Evolutionary conservation across 2,888 invertebrate genomes (phyloP).

Genomic region (Xanthia icteritia): DNA sequence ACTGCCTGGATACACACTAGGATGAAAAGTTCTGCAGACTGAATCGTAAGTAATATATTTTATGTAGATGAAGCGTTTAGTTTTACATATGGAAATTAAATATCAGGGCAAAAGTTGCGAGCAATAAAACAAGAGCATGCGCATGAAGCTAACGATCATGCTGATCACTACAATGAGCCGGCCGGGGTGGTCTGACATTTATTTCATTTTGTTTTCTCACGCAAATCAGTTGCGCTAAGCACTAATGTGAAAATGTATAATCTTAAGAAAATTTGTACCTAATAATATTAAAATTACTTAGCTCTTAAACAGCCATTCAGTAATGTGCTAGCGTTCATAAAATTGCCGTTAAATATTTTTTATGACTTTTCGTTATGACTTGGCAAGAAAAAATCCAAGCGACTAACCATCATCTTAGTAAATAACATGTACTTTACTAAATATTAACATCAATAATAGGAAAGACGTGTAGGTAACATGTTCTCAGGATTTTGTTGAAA

Average conservation of each 20-base stretch:
- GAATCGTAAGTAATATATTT: constrained; percentile 4
- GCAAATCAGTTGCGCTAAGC: constrained; percentile 27
- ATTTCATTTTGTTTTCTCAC: constrained; percentile 34
- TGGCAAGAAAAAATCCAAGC: constrained; percentile 9
- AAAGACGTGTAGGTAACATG: background rate
- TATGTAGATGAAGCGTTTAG: background rate
- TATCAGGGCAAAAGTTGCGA: constrained; percentile 3
- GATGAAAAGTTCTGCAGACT: background rate
- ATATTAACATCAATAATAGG: background rate
- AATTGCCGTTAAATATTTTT: constrained; percentile 30
- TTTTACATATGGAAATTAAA: constrained; percentile 23
- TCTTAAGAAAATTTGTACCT: constrained; percentile 37
- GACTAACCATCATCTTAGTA: background rate
- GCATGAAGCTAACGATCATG: constrained; percentile 8
- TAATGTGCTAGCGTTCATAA: constrained; percentile 27
- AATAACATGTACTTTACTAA: constrained; percentile 2
- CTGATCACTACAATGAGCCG: background rate
- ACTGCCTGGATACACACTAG: background rate
- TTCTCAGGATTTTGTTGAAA: background rate
- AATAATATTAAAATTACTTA: constrained; percentile 28
- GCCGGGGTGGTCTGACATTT: constrained; percentile 44
- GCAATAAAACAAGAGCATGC: constrained; percentile 23
- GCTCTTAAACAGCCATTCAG: constrained; percentile 10
- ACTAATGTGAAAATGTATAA: constrained; percentile 22
- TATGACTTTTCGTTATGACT: constrained; percentile 36